Base-by-base conservation (phyloP, 2,113 vertebrate species). In the Dermatemys mawii region DNA sequence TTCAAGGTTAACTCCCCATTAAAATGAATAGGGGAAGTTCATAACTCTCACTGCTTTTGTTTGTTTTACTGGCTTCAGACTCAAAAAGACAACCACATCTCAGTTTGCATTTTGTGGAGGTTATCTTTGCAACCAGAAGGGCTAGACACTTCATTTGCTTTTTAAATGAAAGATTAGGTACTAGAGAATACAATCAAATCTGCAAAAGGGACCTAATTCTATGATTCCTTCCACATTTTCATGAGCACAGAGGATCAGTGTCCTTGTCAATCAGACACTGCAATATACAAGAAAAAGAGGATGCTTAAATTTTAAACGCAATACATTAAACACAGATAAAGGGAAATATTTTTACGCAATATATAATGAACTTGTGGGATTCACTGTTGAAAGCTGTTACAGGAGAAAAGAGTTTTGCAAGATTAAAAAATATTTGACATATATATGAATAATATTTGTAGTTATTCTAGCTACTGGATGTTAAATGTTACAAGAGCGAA, bases 91-190 rank as follows among this genome's bases (percentile, higher is more conserved):
- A 96, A 96, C 88, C 88, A 38, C 81, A 32, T 76, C 11, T 92
- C 91, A 95, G 92, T 0, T 27, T 78, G 89, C 73, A 89, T 83
- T 32, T 88, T 89, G 78, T 46, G 35, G 53, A 27, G n/a, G 93
- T 97, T 97, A 97, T 97, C 96, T 97, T 93, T 88, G 73, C 93
- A 94, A 93, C 91, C 97, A 97, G 97, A 94, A 96, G 55, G 88
- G 86, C 97, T 97, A 91, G 93, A 95, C 82, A 27, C 63, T 96
- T 96, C 91, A 97, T 97, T 97, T 97, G 95, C 87, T 96, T 96
- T 97, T 97, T 51, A 95, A 97, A 97, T 97, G 95, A 95, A 95
- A 96, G 96, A 93, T 95, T 96, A 96, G 41, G 63, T 94, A 95
- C 78, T 89, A 81, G 46, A 93, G 84, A 95, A 92, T 0, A 1